These are phyloP conservation scores for Astropecten irregularis DNA, from an alignment of 53 echinoderm and acorn worm genomes.

Conservation along the genomic window DNA sequence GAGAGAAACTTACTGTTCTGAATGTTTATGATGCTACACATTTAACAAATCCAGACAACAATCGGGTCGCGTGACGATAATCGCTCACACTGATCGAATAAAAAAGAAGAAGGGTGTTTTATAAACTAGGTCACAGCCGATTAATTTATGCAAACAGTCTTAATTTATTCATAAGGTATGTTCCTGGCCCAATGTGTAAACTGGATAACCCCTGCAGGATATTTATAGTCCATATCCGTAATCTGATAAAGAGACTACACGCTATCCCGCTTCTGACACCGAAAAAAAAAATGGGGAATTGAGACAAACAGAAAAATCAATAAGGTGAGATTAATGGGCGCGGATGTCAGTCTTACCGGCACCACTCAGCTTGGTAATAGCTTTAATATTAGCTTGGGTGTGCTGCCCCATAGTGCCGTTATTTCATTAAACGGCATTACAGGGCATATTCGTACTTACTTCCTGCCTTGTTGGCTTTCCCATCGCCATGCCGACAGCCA, in stretches of 20 bases:
- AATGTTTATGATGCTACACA: no score
- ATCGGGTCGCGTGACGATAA: no score
- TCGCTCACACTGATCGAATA: no score
- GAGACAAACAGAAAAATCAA: slow-evolving; percentile 35
- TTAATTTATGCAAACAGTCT: no score
- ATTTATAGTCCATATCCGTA: not conserved
- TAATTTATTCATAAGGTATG: no score
- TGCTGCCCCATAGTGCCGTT: not conserved
- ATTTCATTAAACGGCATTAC: slow-evolving; percentile 18
- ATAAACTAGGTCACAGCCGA: no score
- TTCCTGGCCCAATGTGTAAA: no score
- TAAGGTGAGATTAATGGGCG: slow-evolving; percentile 22
- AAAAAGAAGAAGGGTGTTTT: no score
- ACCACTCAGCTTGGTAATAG: not conserved
- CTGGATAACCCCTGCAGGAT: no score
- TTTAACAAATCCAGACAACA: no score
- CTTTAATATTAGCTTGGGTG: not conserved
- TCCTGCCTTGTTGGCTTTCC: slow-evolving; percentile 4
- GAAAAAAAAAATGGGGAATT: not conserved
- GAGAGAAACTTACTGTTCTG: no score
- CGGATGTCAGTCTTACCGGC: not conserved
- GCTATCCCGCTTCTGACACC: no score
- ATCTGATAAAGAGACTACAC: not conserved
- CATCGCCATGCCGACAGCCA: slow-evolving; percentile 33
- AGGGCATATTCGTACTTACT: not conserved